These are phyloP conservation scores for Epinephelus lanceolatus DNA, from an alignment of 2,113 vertebrate species.

Conservation along the genomic window DNA sequence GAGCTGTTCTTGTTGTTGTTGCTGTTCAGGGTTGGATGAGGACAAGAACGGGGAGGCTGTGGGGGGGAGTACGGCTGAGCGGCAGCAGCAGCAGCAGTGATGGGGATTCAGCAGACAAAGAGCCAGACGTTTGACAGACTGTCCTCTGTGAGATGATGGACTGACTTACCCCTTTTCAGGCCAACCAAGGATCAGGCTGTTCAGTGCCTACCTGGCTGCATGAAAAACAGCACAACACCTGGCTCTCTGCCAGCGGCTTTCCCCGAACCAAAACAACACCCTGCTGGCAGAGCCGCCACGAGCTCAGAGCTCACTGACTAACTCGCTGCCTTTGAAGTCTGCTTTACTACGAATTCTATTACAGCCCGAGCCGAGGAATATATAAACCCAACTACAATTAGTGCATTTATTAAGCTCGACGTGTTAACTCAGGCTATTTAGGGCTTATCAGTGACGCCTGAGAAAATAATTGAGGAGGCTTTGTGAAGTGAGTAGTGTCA, in stretches of 20 bases:
- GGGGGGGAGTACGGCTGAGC: background rate
- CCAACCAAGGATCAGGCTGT: constrained; percentile 51
- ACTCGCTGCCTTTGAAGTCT: constrained; percentile 69
- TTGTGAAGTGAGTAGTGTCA: constrained; percentile 27
- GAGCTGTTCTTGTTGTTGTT: constrained; percentile 61
- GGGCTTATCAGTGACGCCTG: constrained; percentile 43
- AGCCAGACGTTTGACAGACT: constrained; percentile 69
- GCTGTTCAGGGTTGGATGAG: constrained; percentile 66
- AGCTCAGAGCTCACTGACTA: constrained; percentile 50
- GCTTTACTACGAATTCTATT: constrained; percentile 57
- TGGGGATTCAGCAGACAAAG: constrained; percentile 56
- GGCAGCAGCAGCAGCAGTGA: constrained; percentile 14
- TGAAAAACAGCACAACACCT: constrained; percentile 51
- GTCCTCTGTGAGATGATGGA: constrained; percentile 59
- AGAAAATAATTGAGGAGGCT: constrained; percentile 36
- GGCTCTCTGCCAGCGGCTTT: constrained; percentile 67
- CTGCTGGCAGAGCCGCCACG: constrained; percentile 56
- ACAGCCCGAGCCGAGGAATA: constrained; percentile 54
- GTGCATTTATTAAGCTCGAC: constrained; percentile 58
- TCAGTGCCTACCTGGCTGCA: constrained; percentile 61
- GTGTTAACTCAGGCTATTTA: constrained; percentile 48
- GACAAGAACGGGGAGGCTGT: constrained; percentile 52
- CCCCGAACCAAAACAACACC: constrained; percentile 72
- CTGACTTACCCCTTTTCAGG: constrained; percentile 48
- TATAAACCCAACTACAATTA: constrained; percentile 69